phyloP scores from a whole-genome alignment of 2,113 vertebrate species.

The Salvelinus fontinalis region DNA sequence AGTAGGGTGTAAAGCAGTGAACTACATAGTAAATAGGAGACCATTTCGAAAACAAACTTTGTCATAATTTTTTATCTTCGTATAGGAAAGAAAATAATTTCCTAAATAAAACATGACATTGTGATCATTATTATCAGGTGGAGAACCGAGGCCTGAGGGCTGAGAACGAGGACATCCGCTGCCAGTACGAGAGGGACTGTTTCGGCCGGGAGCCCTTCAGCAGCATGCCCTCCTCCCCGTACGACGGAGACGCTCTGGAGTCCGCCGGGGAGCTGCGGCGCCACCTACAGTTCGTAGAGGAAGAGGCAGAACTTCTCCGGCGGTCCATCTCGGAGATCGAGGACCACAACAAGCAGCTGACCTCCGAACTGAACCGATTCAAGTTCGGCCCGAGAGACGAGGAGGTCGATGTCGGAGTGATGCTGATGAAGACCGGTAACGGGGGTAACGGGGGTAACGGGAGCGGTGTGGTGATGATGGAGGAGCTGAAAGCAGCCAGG shows the following conservation, averaged over 20 bases:
- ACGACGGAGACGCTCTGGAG: slow-evolving; percentile 83
- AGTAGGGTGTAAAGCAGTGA: too few relatives aligned
- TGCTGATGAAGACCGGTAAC: slow-evolving; percentile 52
- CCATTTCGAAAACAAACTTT: too few relatives aligned
- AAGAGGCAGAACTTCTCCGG: slow-evolving; percentile 92
- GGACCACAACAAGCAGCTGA: slow-evolving; percentile 94
- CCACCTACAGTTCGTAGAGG: slow-evolving; percentile 96
- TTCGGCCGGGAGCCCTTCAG: slow-evolving; percentile 85
- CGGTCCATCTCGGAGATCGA: slow-evolving; percentile 94
- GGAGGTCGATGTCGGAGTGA: slow-evolving; percentile 42
- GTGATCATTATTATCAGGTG: slow-evolving; percentile 56
- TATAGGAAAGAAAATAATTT: too few relatives aligned
- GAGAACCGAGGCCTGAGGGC: slow-evolving; percentile 95
- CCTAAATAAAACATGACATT: too few relatives aligned
- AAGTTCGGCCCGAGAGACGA: slow-evolving; percentile 82
- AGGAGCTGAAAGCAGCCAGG: slow-evolving; percentile 88
- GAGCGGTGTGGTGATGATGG: slow-evolving; percentile 71
- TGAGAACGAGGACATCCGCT: slow-evolving; percentile 92
- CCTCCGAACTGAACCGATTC: slow-evolving; percentile 90
- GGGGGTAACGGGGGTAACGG: slow-evolving; percentile 37
- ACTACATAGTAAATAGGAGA: too few relatives aligned
- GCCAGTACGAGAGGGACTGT: slow-evolving; percentile 89
- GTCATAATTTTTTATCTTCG: too few relatives aligned
- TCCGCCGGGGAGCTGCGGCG: slow-evolving; percentile 87
- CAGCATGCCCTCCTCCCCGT: slow-evolving; percentile 90